Base-by-base conservation (phyloP, 2,888 invertebrate genomes). In the Drosophila greeni region DNA sequence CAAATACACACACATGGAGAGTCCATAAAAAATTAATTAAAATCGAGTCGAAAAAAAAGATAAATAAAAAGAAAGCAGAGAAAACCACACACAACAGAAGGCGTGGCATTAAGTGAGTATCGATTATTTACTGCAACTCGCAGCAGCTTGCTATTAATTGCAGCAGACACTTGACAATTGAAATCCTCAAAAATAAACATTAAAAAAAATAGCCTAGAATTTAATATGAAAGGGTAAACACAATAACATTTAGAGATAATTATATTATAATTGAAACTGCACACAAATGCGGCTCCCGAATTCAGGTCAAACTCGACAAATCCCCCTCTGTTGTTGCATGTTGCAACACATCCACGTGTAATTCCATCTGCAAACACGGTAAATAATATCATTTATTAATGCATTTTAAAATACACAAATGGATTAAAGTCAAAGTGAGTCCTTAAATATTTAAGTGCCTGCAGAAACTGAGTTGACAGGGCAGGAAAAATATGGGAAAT, bases 1-100 rank as follows among this genome's bases (percentile, higher is more conserved):
- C 36, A 37, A 72, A 61, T 45, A 36, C 47, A 47, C 34, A 33
- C 23, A 1, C 31, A 55, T 39, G 34, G 31, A 45, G 34, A 83
- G 64, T 80, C 73, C 70, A 80, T 80, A 81, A 83, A 83, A 83
- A 83, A 78, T 83, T 83, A 83, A 80, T 80, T 80, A 80, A 80
- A 83, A 70, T 74, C 67, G 71, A 72, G 65, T 62, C 77, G 51
- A 52, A 26, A 20, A 20, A 24, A 18, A 12, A 26, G 7, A 7
- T 18, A 18, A 24, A 24, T 29, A 20, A 34, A 24, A 26, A 14
- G 11, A 12, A 37, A 3, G 14, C 3, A 18, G 7, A 1, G 4
- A 14, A 54, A 54, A 14, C 5, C 1, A n/a, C 2, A 5, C 2
- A 12, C 3, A 39, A 39, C 18, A 23, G 9, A 11, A 36, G 18